These are phyloP conservation scores for Agrotis clavis DNA, from an alignment of 2,888 invertebrate genomes.

Conservation along the genomic window DNA sequence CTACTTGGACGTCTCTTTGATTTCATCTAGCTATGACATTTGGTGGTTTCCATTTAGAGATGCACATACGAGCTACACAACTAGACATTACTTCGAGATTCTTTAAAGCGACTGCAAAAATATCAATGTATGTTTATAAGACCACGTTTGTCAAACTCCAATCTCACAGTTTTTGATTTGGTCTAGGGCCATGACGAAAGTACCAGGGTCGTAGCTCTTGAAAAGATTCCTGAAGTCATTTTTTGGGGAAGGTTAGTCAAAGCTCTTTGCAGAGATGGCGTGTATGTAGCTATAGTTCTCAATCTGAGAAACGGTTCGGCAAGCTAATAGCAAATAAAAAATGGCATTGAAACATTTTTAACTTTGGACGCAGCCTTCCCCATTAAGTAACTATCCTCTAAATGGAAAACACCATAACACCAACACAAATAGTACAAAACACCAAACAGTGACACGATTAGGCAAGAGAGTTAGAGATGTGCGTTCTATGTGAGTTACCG, in stretches of 20 bases:
- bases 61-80: conserved; percentile 3
- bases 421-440: conserved; percentile 70
- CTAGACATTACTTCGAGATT: neutral
- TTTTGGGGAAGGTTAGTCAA: neutral
- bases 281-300: neutral
- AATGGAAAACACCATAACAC: conserved; percentile 68
- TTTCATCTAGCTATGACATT: conserved; percentile 84
- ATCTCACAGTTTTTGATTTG: neutral
- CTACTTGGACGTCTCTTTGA: conserved; percentile 87
- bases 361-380: neutral
- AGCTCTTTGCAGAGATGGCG: neutral
- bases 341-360: neutral
- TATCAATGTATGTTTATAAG: neutral
- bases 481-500: conserved; percentile 67
- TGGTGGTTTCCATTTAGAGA: conserved; percentile 61
- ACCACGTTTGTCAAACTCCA: neutral
- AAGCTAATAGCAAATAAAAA: neutral
- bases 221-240: neutral
- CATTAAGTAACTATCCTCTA: conserved; percentile 45
- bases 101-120: conserved; percentile 20
- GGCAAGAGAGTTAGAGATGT: conserved; percentile 77
- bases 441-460: conserved; percentile 71
- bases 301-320: neutral
- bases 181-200: neutral
- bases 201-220: neutral